These are phyloP conservation scores for Eilema sororculum DNA, from an alignment of 2,888 invertebrate genomes.

Conservation along the genomic window DNA sequence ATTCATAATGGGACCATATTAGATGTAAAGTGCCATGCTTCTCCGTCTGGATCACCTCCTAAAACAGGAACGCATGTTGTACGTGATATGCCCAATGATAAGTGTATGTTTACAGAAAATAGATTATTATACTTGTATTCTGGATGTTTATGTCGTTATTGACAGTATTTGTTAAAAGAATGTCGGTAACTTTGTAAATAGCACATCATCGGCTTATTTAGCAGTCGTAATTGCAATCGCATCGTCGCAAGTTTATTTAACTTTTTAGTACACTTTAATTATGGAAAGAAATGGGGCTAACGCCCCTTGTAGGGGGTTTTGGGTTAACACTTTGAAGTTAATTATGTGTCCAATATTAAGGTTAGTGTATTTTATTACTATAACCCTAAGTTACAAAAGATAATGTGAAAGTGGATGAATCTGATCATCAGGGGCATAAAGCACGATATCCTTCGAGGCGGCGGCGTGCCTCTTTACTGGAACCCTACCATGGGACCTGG, in stretches of 20 bases:
- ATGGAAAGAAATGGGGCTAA: conserved; percentile 7
- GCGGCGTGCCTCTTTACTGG: too few relatives aligned
- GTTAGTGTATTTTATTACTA: conserved; percentile 42
- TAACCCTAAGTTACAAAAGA: not conserved
- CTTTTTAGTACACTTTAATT: not conserved
- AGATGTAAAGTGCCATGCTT: too few relatives aligned
- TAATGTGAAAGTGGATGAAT: not conserved
- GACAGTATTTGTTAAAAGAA: conserved; percentile 11
- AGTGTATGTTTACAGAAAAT: conserved; percentile 3
- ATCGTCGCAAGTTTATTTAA: not conserved
- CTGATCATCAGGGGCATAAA: too few relatives aligned
- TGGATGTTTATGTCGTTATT: conserved; percentile 9
- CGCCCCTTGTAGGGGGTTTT: conserved; percentile 28
- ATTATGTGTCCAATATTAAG: conserved; percentile 55
- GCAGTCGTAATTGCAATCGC: conserved; percentile 1
- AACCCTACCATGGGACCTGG: too few relatives aligned
- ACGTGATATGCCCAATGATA: not conserved
- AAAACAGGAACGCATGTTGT: too few relatives aligned
- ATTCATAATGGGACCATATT: too few relatives aligned
- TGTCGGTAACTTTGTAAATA: conserved; percentile 11
- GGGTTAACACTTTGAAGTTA: conserved; percentile 53
- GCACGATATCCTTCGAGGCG: too few relatives aligned
- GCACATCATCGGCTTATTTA: not conserved
- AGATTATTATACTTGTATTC: not conserved
- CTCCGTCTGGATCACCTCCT: too few relatives aligned